Evolutionary conservation across 2,888 invertebrate genomes (phyloP), one percentile per base, ranked within the genome.

Genomic region (Parthenolecanium corni): DNA sequence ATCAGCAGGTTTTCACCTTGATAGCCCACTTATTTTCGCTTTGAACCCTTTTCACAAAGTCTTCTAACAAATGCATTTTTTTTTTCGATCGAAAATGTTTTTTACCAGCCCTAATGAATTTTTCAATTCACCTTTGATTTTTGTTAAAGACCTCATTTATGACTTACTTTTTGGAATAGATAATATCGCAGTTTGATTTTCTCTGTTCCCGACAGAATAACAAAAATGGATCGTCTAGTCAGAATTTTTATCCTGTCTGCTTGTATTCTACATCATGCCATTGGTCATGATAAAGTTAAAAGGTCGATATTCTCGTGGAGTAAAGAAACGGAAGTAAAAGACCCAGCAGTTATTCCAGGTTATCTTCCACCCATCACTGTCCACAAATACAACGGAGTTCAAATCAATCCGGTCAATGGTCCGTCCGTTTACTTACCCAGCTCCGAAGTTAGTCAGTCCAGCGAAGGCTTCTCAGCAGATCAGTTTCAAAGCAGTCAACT

Each of bases 381-480:
- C 9, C 71, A 71, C 67, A 71, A 70, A 64, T 71, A 71, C 67
- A 69, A 69, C 46, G 72, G 72, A 9, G 68, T 71, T 24, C 67
- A 70, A 16, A 61, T 72, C 14, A 67, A 69, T 54, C 71, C 72
- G 3, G 68, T 72, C 18, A 31, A 49, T 18, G 61, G 61, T 31
- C 1, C 31, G 3, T 68, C 69, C 2, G 5, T 21, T 38, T 24
- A 40, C 36, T 23, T 47, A 2, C 56, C 42, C 1, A 44, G 18
- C 5, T 14, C 40, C 4, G 11, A 18, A 6, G n/a, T 36, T 12
- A 4, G 49, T 9, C 6, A n/a, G 2, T 23, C 44, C 23, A n/a
- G n/a, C n/a, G n/a, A n/a, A n/a, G n/a, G n/a, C n/a, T n/a, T n/a
- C n/a, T n/a, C n/a, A n/a, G 44, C 38, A 23, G 51, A 61, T n/a